Evolutionary conservation across 2,113 vertebrate genomes (phyloP).

Genomic region (Podarcis muralis): DNA sequence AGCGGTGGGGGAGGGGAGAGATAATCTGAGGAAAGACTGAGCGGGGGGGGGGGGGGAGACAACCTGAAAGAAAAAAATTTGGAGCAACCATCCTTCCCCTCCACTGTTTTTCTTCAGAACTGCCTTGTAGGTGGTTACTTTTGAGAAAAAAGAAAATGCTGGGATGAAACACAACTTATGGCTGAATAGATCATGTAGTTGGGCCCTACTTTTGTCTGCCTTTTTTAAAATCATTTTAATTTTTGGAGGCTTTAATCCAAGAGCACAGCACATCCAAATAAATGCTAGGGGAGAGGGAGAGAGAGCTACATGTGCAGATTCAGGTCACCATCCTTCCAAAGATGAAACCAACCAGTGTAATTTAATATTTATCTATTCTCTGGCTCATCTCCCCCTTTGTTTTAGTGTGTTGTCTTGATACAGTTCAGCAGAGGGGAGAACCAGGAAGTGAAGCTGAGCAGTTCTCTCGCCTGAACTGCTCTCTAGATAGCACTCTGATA

Average conservation of each 20-base stretch:
- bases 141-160: background rate
- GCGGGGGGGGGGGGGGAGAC: too few relatives aligned
- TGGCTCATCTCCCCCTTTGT: constrained; percentile 44
- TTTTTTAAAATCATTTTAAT: background rate
- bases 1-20: too few relatives aligned
- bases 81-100: background rate
- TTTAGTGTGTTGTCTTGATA: constrained; percentile 51
- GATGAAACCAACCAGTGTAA: constrained; percentile 44
- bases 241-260: background rate
- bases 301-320: background rate
- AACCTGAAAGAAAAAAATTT: background rate
- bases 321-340: constrained; percentile 46
- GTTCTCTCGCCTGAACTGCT: constrained; percentile 59
- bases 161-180: background rate
- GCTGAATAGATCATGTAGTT: background rate
- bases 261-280: background rate
- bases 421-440: constrained; percentile 53
- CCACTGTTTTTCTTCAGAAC: background rate
- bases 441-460: constrained; percentile 39
- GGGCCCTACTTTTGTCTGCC: background rate
- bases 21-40: background rate
- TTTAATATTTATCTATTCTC: constrained; percentile 64
- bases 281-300: background rate
- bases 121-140: background rate
- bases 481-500: constrained; percentile 60